Base-by-base conservation (phyloP, 2,113 vertebrate genomes). In the Gasterosteus aculeatus region DNA sequence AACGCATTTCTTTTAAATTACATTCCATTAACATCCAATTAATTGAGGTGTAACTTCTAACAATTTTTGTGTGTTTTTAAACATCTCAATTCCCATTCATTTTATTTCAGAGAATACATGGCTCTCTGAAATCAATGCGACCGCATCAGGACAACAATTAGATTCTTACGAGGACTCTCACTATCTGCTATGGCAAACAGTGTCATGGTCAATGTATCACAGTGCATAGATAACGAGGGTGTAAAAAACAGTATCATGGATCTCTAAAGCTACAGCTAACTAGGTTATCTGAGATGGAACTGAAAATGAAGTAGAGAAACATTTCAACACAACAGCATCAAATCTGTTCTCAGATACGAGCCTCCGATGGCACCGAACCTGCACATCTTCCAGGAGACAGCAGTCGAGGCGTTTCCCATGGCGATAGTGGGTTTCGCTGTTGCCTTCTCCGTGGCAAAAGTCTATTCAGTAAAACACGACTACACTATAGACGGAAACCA, bases 391-490 rank as follows among this genome's bases (percentile, higher is more conserved):
- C 88, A 94, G 83, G 81, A 92, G 0, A 95, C 93, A 1, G 82
- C 95, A 0, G 91, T 93, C 0, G 97, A 99, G 0, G 85, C 94
- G 5, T 94, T 99, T 65, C 93, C 96, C 15, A 96, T 99, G 0
- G 96, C 95, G 0, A 95, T 99, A 0, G 97, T 99, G 41, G 97
- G 94, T 11, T 99, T 99, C 76, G 95, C 95, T 0, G 95, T 99
- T 29, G 96, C 95, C 11, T 99, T 96, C 87, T 97, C 98, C 0
- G 97, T 99, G 42, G 97, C 97, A 42, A 98, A 97, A 16, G 95
- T 99, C 46, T 99, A 98, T 73, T 94, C 98, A 26, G 88, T 96
- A 63, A 99, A 99, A 83, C 94, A 99, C 0, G 97, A 99, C 84
- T 99, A 99, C 75, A 75, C 92, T 0, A 87, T 99, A 18, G 94